Percentiles rank a stretch among this genome's conserved stretches.
These are phyloP conservation scores for Laspeyria flexula DNA, from an alignment of 2,888 invertebrate species.

Conservation along the genomic window DNA sequence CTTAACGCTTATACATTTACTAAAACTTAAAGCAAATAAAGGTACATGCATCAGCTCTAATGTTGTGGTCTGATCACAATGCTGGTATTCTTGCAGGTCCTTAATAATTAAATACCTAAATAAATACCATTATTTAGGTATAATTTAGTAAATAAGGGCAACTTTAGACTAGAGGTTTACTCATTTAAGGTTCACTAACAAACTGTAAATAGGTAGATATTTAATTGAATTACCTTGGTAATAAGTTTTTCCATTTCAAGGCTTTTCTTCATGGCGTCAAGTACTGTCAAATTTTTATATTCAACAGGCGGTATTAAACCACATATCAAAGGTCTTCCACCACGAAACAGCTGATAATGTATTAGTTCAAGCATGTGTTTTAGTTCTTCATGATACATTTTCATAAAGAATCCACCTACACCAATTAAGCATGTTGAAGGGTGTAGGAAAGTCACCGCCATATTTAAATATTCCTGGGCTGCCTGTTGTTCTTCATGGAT, in stretches of 20 bases:
- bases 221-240: conserved; percentile 46
- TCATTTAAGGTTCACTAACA: no score
- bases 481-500: conserved; percentile 61
- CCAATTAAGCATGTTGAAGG: conserved; percentile 49
- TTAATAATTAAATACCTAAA: no score
- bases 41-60: no score
- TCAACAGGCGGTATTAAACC: conserved; percentile 34
- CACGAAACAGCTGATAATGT: conserved; percentile 57
- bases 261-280: conserved; percentile 51
- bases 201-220: neutral
- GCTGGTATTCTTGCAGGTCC: no score
- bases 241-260: conserved; percentile 55
- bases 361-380: conserved; percentile 56
- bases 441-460: conserved; percentile 56
- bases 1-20: no score
- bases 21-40: no score
- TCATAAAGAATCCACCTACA: conserved; percentile 58
- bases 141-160: no score
- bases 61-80: no score
- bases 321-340: conserved; percentile 46
- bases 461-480: conserved; percentile 54
- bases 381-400: conserved; percentile 60
- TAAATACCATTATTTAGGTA: no score
- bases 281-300: conserved; percentile 37
- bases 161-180: no score